Evolutionary conservation across 2,797 vertebrate genomes (phyloP).

Genomic region (Squalus acanthias): DNA sequence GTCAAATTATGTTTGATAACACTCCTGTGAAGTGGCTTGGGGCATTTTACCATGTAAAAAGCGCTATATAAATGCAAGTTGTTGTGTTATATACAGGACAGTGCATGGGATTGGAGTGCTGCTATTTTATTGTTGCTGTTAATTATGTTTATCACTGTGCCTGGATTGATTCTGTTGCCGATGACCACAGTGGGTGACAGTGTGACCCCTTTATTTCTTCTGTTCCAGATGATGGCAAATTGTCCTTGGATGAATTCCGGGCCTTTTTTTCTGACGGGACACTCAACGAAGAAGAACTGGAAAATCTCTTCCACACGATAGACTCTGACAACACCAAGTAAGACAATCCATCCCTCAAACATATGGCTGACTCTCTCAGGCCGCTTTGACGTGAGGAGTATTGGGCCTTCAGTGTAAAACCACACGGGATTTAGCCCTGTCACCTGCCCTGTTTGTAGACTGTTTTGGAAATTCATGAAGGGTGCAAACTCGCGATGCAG

Average conservation of each 20-base stretch:
- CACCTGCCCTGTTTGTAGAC: background rate
- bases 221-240: slow-evolving; percentile 85
- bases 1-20: no score
- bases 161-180: background rate
- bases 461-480: background rate
- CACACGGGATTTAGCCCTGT: background rate
- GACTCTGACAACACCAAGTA: slow-evolving; percentile 97
- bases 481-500: background rate
- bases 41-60: no score
- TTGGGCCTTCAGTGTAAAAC: background rate
- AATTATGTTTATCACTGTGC: background rate
- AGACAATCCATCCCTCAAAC: slow-evolving; percentile 47
- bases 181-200: background rate
- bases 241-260: slow-evolving; percentile 96
- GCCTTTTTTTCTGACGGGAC: slow-evolving; percentile 93
- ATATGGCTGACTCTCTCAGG: background rate
- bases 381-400: background rate
- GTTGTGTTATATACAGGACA: no score
- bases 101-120: background rate
- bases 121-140: background rate
- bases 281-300: slow-evolving; percentile 87
- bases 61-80: no score
- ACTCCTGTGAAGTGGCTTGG: no score
- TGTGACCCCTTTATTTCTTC: slow-evolving; percentile 22
- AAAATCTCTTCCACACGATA: slow-evolving; percentile 91